phyloP scores from a whole-genome alignment of 1,140 invertebrate genomes.

The Atta cephalotes region DNA sequence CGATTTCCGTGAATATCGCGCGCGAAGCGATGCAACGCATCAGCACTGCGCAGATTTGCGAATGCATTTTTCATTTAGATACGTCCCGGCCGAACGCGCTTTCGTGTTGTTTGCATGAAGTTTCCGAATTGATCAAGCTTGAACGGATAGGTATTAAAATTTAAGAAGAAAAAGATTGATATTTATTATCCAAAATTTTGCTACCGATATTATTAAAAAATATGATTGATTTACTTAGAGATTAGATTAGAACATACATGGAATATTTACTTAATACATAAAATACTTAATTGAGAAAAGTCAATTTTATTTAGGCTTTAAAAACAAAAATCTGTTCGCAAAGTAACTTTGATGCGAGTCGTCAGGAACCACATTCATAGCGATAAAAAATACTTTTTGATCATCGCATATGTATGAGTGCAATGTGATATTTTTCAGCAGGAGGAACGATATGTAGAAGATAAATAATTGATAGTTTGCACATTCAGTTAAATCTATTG shows the following conservation, averaged over 20 bases:
- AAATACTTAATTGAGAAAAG: neutral
- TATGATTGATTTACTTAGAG: neutral
- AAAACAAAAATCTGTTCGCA: neutral
- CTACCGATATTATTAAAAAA: neutral
- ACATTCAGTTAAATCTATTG: slow-evolving; percentile 47
- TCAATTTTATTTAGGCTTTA: neutral
- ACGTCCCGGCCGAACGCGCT: slow-evolving; percentile 23
- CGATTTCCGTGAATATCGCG: slow-evolving; percentile 40
- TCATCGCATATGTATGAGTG: neutral
- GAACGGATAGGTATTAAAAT: neutral
- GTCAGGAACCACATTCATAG: neutral
- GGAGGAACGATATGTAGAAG: neutral
- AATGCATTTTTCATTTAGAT: slow-evolving; percentile 40
- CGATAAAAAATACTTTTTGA: neutral
- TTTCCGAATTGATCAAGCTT: slow-evolving; percentile 8
- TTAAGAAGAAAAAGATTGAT: neutral
- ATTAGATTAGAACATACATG: neutral
- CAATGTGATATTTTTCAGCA: slow-evolving; percentile 11
- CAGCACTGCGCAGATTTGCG: slow-evolving; percentile 25
- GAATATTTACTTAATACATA: no score
- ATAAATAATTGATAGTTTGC: slow-evolving; percentile 49
- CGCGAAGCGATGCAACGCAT: neutral
- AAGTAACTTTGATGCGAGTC: neutral
- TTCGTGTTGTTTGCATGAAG: slow-evolving; percentile 10
- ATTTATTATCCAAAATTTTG: neutral